Base-by-base conservation (phyloP, 1,140 invertebrate species). In the Cotesia vestalis region DNA sequence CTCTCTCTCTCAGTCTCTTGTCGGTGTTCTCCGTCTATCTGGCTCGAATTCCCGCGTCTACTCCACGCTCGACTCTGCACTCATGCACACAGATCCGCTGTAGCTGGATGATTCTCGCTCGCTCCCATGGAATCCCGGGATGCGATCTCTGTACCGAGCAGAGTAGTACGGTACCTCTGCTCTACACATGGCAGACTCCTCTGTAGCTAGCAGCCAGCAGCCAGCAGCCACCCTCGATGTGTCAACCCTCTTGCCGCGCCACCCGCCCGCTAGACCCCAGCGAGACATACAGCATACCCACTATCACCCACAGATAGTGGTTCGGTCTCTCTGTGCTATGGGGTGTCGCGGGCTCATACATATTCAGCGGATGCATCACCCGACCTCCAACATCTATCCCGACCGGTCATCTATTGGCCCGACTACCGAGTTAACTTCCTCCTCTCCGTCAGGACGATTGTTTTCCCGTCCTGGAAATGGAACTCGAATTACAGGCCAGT, bases 301-400 rank as follows among this genome's bases (percentile, higher is more conserved):
- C 83, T 85, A 87, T 86, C 85, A 82, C 80, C 83, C 84, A 76
- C 85, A 85, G 83, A 87, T 87, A 86, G 85, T 80, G 80, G 79
- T 85, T 84, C 80, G 79, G 80, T 81, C 78, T 82, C 81, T 77
- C 78, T 75, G 76, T 81, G 78, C 79, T 82, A 82, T 82, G 79
- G 83, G 82, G 84, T 85, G 84, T 85, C 81, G 82, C 80, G 81
- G 78, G 72, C 78, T 86, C 85, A 87, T 87, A 85, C 85, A 87
- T 87, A 87, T 86, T 87, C 85, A 87, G 78, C 75, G 78, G 75
- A 84, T 85, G 82, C 84, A 85, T 84, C 84, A 83, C 79, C 78
- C 76, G 70, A 75, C 74, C 79, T 81, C 79, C 63, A 53, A 46
- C 40, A 46, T 46, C 6, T n/a, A 8, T 12, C 62, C 66, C 67